Evolutionary conservation across 1,140 invertebrate species (phyloP).

Genomic region (Drosophila azteca): DNA sequence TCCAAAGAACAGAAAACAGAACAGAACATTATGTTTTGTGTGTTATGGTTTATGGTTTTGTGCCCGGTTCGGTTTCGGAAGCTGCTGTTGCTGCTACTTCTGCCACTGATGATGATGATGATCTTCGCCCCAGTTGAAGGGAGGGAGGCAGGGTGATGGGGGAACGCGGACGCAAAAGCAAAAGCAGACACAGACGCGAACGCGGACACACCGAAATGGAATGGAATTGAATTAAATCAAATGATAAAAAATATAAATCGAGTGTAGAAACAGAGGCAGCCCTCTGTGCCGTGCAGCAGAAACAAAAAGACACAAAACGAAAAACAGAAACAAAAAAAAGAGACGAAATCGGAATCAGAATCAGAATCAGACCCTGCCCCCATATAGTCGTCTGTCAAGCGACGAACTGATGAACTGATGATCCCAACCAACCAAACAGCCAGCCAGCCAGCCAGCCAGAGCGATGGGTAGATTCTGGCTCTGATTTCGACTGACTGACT

Average conservation of each 20-base stretch:
- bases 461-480: conserved; percentile 6
- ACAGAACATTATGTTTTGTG: conserved; percentile 24
- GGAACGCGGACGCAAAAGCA: conserved; percentile 3
- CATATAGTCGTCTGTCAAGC: conserved; percentile 24
- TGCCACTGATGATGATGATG: conserved; percentile 37
- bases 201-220: conserved; percentile 66
- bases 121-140: conserved; percentile 14
- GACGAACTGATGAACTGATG: conserved; percentile 11
- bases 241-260: conserved; percentile 82
- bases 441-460: too few species aligned
- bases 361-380: conserved; percentile 25
- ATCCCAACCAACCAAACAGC: too few species aligned
- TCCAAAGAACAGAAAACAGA: too few species aligned
- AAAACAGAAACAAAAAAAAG: conserved; percentile 19
- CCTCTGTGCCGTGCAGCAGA: conserved; percentile 56
- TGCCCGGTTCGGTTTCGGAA: conserved; percentile 60
- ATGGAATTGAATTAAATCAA: conserved; percentile 82
- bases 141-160: background rate
- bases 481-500: background rate
- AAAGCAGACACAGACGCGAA: conserved; percentile 24
- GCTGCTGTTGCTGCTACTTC: conserved; percentile 39
- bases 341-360: conserved; percentile 37
- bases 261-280: conserved; percentile 78
- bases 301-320: conserved; percentile 34
- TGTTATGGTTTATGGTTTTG: conserved; percentile 59